Conservation (phyloP, 2,113 vertebrate genomes). For the Callaeas wilsoni region DNA sequence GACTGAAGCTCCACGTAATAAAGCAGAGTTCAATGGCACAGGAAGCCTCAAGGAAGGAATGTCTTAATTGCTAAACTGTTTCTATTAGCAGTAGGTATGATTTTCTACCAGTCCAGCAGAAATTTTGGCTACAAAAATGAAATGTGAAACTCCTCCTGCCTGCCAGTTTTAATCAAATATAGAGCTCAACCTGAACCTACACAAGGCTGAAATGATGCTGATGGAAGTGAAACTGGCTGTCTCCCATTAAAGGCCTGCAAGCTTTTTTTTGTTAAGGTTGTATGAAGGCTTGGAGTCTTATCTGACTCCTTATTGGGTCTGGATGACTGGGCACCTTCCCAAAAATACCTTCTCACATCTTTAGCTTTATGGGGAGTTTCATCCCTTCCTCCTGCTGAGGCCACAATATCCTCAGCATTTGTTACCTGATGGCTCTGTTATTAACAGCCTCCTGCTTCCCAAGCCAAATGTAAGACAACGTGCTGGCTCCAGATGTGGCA, state of each 20-base stretch:
- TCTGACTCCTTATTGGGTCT: constrained; percentile 39
- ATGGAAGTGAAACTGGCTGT: constrained; percentile 25
- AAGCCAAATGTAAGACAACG: background rate
- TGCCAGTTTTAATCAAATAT: constrained; percentile 27
- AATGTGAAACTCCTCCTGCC: background rate
- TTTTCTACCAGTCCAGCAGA: constrained; percentile 1
- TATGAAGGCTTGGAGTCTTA: constrained; percentile 39
- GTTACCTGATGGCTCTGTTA: constrained; percentile 23
- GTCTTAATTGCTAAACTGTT: background rate
- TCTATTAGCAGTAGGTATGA: background rate
- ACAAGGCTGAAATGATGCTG: background rate
- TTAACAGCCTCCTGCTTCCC: constrained; percentile 40
- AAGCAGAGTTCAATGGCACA: background rate
- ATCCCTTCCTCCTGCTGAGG: constrained; percentile 50
- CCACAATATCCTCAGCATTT: constrained; percentile 46
- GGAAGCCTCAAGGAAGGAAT: background rate
- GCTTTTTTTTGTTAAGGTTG: background rate
- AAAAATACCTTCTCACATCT: constrained; percentile 62
- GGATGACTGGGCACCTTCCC: constrained; percentile 54
- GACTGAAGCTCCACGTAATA: background rate
- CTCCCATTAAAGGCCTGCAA: constrained; percentile 27
- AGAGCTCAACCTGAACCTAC: background rate
- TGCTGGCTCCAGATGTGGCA: background rate
- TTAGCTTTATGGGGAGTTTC: constrained; percentile 57
- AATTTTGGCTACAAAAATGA: constrained; percentile 9